A percentile compares a stretch with the other conserved stretches of the same genome.
Conservation (phyloP, 2,797 vertebrate genomes). For the Ctenosaura bakeri region DNA sequence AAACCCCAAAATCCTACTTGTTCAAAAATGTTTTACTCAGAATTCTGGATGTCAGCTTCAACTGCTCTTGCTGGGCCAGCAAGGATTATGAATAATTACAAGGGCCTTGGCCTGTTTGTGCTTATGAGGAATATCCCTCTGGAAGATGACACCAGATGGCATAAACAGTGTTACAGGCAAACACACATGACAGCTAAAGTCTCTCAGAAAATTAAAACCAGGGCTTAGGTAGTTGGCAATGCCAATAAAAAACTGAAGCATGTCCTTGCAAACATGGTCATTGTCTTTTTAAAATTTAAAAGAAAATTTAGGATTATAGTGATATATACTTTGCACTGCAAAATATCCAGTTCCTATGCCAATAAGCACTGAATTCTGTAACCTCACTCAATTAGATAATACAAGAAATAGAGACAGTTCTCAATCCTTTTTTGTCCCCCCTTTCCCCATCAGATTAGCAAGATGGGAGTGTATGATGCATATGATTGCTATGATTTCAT, state of each 20-base stretch:
- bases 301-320: not conserved
- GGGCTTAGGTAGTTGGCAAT: too few relatives aligned
- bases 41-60: not conserved
- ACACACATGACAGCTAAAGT: not conserved
- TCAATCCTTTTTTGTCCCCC: too few relatives aligned
- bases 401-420: too few relatives aligned
- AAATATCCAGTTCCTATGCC: not conserved
- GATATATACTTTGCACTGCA: not conserved
- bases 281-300: not conserved
- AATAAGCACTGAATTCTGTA: not conserved
- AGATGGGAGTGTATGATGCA: too few relatives aligned
- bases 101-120: not conserved
- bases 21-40: too few relatives aligned
- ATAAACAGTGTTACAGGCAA: not conserved
- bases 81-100: not conserved
- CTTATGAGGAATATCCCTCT: not conserved
- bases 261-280: not conserved
- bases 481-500: too few relatives aligned
- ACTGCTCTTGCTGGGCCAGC: not conserved
- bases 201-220: not conserved
- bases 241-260: too few relatives aligned
- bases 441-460: too few relatives aligned
- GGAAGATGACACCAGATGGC: not conserved
- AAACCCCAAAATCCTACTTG: too few relatives aligned
- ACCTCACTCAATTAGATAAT: not conserved